Evolutionary conservation across 1,140 invertebrate species (phyloP), one percentile per base, ranked within the genome.

Genomic region (Drosophila albomicans): DNA sequence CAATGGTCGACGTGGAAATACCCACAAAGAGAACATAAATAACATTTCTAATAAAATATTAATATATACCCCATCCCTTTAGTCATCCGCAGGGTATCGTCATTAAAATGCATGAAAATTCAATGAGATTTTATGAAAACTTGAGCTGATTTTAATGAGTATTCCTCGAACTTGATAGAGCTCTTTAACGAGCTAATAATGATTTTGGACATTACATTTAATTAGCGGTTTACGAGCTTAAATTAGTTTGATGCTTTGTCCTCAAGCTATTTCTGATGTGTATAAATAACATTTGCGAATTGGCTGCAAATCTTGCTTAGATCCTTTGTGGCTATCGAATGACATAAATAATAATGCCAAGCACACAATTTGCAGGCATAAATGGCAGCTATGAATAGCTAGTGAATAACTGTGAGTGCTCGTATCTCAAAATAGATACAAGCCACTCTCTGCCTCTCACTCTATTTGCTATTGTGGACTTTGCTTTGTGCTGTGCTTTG

Each of bases 271-370:
- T 41, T 10, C 11, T 41, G 16, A 56, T 38, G 52, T 6, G 52
- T 35, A 11, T 38, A 38, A 30, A 64, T 52, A 28, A n/a, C n/a
- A 10, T 35, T 35, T 43, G 30, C 35, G 15, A 49, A 63, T 49
- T 3, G 51, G 2, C 25, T 13, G 13, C 51, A 32, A 54, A 54
- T 54, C n/a, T 30, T 3, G 0, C 30, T 32, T 3, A n/a, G 13
- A 11, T 35, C 10, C 30, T 54, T 20, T 57, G 6, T 38, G 2
- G 11, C 20, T 2, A 57, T 46, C 32, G 20, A 13, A 28, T 15
- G 52, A 52, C 51, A 57, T 72, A 66, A 51, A 72, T 72, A 51
- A 72, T 72, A 72, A 49, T 16, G n/a, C 15, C 3, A 62, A 6
- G 45, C 3, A 57, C 43, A 67, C 61, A 52, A 52, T 64, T 41